Percentiles rank a stretch among this genome's conserved stretches.
Conservation (phyloP, 2,113 vertebrate species). For the Anseranas semipalmata region DNA sequence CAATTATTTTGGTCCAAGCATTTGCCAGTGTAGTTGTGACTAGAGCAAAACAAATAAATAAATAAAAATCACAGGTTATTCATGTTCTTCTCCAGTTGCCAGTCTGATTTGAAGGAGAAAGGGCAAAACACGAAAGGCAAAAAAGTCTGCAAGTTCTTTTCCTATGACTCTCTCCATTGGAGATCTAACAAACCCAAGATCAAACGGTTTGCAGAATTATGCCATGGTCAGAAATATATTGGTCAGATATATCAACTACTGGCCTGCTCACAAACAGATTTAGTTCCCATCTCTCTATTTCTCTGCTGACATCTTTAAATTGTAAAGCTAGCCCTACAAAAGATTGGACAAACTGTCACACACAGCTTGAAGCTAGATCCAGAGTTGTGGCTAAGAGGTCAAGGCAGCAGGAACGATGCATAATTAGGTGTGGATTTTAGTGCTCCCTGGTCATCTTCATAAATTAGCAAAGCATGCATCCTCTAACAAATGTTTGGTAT, state of each 20-base stretch:
- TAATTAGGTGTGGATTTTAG: not conserved
- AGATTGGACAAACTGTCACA: not conserved
- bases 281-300: not conserved
- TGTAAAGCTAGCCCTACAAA: not conserved
- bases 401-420: not conserved
- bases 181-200: not conserved
- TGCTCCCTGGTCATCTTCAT: not conserved
- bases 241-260: not conserved
- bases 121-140: not conserved
- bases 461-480: not conserved
- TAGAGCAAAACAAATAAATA: not conserved
- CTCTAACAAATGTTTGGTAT: not conserved
- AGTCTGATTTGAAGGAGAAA: not conserved
- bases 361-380: not conserved
- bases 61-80: not conserved
- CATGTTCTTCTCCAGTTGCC: not conserved
- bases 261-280: not conserved
- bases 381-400: not conserved
- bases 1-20: not conserved
- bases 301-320: not conserved
- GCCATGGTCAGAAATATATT: not conserved
- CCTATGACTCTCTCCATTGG: not conserved
- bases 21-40: not conserved
- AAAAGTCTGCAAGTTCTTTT: fast-evolving
- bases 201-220: not conserved